Conservation (phyloP, 92 coral and sea anemone genomes). For the Epizoanthus rinbou region DNA sequence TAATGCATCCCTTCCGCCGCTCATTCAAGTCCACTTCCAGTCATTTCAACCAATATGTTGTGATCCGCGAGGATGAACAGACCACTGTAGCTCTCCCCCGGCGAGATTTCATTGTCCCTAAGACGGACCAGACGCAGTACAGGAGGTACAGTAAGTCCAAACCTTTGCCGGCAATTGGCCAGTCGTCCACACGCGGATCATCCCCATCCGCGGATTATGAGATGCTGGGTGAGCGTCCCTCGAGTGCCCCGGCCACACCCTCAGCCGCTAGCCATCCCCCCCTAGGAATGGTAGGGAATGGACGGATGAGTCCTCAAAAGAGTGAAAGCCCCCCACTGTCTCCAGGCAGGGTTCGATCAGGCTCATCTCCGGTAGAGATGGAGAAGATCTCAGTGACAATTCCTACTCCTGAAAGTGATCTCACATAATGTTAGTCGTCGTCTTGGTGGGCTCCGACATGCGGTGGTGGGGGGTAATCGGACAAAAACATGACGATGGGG, state of each 20-base stretch:
- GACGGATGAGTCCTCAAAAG: slow-evolving; percentile 51
- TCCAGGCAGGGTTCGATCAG: slow-evolving; percentile 46
- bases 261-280: slow-evolving; percentile 51
- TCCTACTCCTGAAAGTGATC: slow-evolving; percentile 64
- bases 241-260: slow-evolving; percentile 89
- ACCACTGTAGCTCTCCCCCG: slow-evolving; percentile 79
- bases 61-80: slow-evolving; percentile 84
- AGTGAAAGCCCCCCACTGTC: slow-evolving; percentile 26
- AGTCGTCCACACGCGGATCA: slow-evolving; percentile 54
- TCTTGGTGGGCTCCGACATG: too few relatives aligned
- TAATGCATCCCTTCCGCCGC: slow-evolving; percentile 91
- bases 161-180: slow-evolving; percentile 79
- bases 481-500: too few relatives aligned
- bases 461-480: too few relatives aligned
- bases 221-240: slow-evolving; percentile 65
- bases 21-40: slow-evolving; percentile 77
- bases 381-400: slow-evolving; percentile 76
- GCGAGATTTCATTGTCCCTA: slow-evolving; percentile 89
- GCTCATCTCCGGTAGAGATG: slow-evolving; percentile 68
- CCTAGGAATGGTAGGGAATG: slow-evolving; percentile 20
- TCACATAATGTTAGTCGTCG: background rate
- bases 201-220: slow-evolving; percentile 78
- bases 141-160: slow-evolving; percentile 73
- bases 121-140: slow-evolving; percentile 56
- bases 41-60: slow-evolving; percentile 88